Evolutionary conservation across 2,797 vertebrate species (phyloP).

Genomic region (Cynopterus sphinx): DNA sequence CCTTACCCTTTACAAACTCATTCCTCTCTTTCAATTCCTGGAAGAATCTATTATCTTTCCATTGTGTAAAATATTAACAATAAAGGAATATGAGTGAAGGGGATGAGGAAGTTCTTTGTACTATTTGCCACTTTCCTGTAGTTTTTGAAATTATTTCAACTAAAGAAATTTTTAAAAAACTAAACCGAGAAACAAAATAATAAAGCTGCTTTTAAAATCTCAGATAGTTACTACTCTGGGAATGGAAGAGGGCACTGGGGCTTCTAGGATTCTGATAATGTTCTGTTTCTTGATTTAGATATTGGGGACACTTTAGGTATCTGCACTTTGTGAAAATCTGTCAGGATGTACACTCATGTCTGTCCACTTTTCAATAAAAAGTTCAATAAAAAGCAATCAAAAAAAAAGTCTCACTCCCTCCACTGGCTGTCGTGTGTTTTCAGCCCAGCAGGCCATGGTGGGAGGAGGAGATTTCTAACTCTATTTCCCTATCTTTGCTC

Average conservation of each 20-base stretch:
- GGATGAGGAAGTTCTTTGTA: background rate
- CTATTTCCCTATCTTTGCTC: background rate
- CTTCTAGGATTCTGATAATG: background rate
- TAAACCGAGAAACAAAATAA: conserved; percentile 22
- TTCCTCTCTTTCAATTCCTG: background rate
- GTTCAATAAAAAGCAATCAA: background rate
- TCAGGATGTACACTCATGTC: background rate
- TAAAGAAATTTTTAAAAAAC: background rate
- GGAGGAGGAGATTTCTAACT: background rate
- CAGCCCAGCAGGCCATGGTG: background rate
- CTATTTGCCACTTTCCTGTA: background rate
- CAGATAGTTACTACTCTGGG: background rate
- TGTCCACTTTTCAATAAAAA: background rate
- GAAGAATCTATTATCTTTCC: conserved; percentile 9
- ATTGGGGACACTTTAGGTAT: background rate
- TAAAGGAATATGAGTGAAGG: background rate
- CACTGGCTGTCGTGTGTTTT: conserved; percentile 5
- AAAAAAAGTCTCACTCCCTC: background rate
- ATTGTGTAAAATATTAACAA: conserved; percentile 18
- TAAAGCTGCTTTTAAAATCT: background rate
- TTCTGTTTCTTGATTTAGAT: background rate
- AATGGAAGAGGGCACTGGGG: background rate
- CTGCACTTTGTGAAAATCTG: background rate
- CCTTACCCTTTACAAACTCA: background rate
- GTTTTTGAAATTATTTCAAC: conserved; percentile 34